Conservation (phyloP, 2,113 vertebrate genomes). For the Toxostoma redivivum region DNA sequence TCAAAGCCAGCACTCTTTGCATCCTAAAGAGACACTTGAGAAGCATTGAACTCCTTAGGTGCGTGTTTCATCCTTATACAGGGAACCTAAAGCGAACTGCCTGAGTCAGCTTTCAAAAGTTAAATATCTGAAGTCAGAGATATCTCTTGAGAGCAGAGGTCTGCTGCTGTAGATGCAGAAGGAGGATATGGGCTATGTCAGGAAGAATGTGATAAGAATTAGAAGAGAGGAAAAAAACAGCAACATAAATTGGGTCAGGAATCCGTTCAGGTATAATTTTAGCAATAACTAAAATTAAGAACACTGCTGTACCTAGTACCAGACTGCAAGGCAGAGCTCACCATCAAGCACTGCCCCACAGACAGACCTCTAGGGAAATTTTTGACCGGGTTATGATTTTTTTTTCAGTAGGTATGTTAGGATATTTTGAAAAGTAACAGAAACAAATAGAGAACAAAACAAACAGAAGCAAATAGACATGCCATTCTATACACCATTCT, state of each 20-base stretch:
- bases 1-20: neutral
- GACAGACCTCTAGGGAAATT: neutral
- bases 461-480: fast-evolving
- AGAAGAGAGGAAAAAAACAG: neutral
- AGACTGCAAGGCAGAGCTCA: neutral
- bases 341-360: neutral
- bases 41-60: neutral
- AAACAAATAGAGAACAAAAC: too few species aligned
- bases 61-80: fast-evolving
- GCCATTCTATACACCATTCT: neutral
- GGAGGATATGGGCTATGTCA: neutral
- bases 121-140: neutral
- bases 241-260: slow-evolving; percentile 15
- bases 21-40: neutral
- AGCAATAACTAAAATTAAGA: slow-evolving; percentile 8
- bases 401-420: neutral
- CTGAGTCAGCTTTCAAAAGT: neutral
- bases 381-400: neutral
- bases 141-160: slow-evolving; percentile 22
- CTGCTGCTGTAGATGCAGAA: neutral
- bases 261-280: neutral
- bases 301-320: neutral
- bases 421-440: neutral
- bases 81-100: neutral
- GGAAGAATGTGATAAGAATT: neutral